phyloP scores from a whole-genome alignment of 2,888 invertebrate species.

The Yponomeuta sedellus region DNA sequence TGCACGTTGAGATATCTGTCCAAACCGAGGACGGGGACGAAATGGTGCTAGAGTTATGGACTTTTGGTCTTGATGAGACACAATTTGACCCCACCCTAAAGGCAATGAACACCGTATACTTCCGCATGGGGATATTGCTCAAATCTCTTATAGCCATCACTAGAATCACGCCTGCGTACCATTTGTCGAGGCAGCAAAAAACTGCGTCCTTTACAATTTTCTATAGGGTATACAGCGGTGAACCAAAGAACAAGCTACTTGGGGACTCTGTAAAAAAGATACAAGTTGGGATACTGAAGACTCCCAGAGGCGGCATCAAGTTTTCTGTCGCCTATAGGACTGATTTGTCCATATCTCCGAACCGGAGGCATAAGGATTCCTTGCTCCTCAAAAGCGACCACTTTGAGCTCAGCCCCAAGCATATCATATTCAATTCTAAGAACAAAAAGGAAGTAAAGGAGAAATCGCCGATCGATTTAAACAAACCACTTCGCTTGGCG shows the following conservation, averaged over 20 bases:
- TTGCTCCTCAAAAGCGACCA: slow-evolving; percentile 95
- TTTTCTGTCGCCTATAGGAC: slow-evolving; percentile 92
- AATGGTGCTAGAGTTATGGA: slow-evolving; percentile 95
- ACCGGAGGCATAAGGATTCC: slow-evolving; percentile 81
- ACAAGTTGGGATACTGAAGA: slow-evolving; percentile 90
- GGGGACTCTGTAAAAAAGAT: slow-evolving; percentile 89
- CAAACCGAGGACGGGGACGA: slow-evolving; percentile 93
- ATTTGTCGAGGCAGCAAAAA: slow-evolving; percentile 90
- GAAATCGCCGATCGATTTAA: slow-evolving; percentile 75
- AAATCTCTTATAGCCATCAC: slow-evolving; percentile 94
- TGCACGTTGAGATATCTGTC: slow-evolving; percentile 93
- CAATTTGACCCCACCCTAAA: slow-evolving; percentile 81
- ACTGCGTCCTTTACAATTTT: slow-evolving; percentile 94
- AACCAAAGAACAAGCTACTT: slow-evolving; percentile 83
- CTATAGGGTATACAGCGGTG: slow-evolving; percentile 90
- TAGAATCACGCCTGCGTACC: slow-evolving; percentile 94
- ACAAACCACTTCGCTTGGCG: slow-evolving; percentile 83
- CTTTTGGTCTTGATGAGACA: slow-evolving; percentile 81
- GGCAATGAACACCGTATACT: slow-evolving; percentile 90
- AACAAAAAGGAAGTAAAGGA: slow-evolving; percentile 76
- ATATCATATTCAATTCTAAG: slow-evolving; percentile 73
- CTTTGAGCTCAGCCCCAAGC: slow-evolving; percentile 86
- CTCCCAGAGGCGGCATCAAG: slow-evolving; percentile 90
- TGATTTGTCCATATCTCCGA: slow-evolving; percentile 94
- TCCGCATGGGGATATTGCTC: slow-evolving; percentile 93